Conservation (phyloP, 2,113 vertebrate species). For the Eidolon helvum region DNA sequence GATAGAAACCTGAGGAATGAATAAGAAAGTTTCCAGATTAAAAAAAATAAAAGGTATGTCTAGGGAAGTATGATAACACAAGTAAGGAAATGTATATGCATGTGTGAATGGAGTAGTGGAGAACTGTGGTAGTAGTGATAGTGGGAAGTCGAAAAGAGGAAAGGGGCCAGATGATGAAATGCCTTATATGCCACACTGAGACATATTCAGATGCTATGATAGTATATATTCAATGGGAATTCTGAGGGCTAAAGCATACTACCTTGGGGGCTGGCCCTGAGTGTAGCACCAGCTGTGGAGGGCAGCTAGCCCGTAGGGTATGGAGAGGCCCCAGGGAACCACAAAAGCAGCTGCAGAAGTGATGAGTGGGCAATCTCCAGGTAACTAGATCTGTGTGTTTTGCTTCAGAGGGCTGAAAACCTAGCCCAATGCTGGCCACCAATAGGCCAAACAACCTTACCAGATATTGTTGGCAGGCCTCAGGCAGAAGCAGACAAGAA, state of each 20-base stretch:
- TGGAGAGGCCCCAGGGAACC: background rate
- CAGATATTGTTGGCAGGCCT: background rate
- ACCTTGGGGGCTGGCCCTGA: background rate
- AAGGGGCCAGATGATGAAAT: background rate
- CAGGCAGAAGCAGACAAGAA: background rate
- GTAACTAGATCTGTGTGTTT: constrained; percentile 51
- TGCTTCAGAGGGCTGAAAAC: constrained; percentile 30
- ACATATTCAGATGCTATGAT: background rate
- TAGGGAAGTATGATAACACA: background rate
- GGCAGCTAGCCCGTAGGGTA: background rate
- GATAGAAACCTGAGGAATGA: background rate
- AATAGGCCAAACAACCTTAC: background rate
- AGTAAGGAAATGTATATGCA: no score
- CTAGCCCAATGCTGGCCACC: background rate
- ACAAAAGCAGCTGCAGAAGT: constrained; percentile 37
- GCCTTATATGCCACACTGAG: background rate
- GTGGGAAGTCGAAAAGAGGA: background rate
- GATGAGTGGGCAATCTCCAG: constrained; percentile 26
- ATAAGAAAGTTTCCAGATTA: background rate
- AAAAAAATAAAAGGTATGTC: no score
- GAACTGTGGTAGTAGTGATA: no score
- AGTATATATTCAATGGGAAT: background rate
- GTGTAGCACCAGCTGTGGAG: background rate
- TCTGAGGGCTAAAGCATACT: background rate
- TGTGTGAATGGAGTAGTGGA: background rate